Percentiles rank a stretch among this genome's conserved stretches.
Evolutionary conservation across 2,113 vertebrate species (phyloP).

Genomic region (Sardina pilchardus): DNA sequence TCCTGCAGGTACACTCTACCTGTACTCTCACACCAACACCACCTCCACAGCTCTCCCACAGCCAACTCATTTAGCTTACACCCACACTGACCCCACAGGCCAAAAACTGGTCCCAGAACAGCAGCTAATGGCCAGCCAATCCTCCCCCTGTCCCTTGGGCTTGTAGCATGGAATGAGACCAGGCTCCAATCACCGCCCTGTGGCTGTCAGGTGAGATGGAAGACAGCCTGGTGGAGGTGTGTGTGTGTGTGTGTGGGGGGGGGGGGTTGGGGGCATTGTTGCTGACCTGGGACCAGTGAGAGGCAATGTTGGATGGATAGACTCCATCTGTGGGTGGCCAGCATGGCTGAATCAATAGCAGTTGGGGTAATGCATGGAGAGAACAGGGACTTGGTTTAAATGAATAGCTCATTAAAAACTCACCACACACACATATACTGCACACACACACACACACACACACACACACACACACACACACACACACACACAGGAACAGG

Average conservation of each 20-base stretch:
- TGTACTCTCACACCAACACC: not conserved
- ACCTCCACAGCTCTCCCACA: not conserved
- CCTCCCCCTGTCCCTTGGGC: slow-evolving; percentile 21
- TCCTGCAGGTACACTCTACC: not conserved
- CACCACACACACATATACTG: not conserved
- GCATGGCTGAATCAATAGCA: slow-evolving; percentile 39
- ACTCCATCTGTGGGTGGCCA: not conserved
- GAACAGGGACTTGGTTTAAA: slow-evolving; percentile 19
- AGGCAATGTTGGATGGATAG: not conserved
- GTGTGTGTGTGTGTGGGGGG: too few species aligned
- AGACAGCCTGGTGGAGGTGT: slow-evolving; percentile 45
- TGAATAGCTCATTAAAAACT: slow-evolving; percentile 46
- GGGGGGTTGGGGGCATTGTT: slow-evolving; percentile 33
- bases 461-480: not conserved
- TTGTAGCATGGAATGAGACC: slow-evolving; percentile 26
- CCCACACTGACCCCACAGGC: not conserved
- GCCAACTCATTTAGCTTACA: slow-evolving; percentile 2
- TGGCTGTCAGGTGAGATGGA: slow-evolving; percentile 44
- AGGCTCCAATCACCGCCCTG: slow-evolving; percentile 37
- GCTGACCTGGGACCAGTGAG: slow-evolving; percentile 52
- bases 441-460: not conserved
- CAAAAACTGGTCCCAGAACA: slow-evolving; percentile 12
- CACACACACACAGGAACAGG: not conserved
- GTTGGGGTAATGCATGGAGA: slow-evolving; percentile 29
- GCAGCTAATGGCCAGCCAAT: not conserved